Conservation (phyloP, 92 coral and sea anemone species). For the Siderastrea siderea region DNA sequence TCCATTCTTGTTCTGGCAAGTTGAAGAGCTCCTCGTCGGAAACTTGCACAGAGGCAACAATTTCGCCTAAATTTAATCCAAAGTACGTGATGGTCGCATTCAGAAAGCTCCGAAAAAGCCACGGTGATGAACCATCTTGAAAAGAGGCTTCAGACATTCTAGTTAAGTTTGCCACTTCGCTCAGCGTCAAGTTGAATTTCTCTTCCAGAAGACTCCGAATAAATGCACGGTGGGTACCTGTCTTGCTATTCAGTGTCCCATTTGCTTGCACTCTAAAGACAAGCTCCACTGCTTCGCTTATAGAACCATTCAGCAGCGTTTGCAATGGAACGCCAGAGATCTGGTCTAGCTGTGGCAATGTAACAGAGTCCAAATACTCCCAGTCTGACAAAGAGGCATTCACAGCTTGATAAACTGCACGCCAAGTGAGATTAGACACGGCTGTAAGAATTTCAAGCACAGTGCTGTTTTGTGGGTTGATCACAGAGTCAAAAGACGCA, state of each 20-base stretch:
- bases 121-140: constrained; percentile 31
- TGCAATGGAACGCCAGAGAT: constrained; percentile 16
- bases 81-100: constrained; percentile 70
- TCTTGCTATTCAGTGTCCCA: constrained; percentile 21
- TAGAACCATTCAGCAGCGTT: constrained; percentile 47
- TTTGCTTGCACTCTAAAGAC: constrained; percentile 8
- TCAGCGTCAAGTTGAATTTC: constrained; percentile 60
- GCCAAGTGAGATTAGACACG: constrained; percentile 65
- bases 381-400: constrained; percentile 65
- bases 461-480: constrained; percentile 38
- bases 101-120: constrained; percentile 48
- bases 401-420: constrained; percentile 40
- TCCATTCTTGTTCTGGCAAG: constrained; percentile 72
- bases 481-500: constrained; percentile 12
- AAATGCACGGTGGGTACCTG: constrained; percentile 14
- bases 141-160: constrained; percentile 11
- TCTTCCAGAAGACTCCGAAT: constrained; percentile 3
- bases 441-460: constrained; percentile 57
- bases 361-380: constrained; percentile 70
- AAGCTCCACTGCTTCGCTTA: constrained; percentile 40
- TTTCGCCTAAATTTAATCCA: constrained; percentile 40
- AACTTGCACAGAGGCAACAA: constrained; percentile 37
- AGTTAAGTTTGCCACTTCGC: constrained; percentile 49
- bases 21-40: constrained; percentile 47
- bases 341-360: constrained; percentile 44